Conservation (phyloP, 2,797 vertebrate genomes). For the Lacerta agilis region DNA sequence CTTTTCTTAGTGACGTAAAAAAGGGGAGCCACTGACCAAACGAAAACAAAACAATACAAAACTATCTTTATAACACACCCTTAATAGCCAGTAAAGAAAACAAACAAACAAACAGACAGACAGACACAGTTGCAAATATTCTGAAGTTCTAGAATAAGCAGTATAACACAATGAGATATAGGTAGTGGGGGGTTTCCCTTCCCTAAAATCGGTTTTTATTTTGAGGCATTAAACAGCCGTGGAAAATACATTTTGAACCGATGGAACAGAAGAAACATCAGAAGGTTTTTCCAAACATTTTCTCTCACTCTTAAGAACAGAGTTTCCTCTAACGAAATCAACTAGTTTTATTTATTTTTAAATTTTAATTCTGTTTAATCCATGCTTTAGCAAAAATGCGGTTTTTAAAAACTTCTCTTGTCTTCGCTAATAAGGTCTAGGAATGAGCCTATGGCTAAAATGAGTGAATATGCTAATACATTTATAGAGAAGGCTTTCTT, state of each 20-base stretch:
- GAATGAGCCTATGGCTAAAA: not conserved
- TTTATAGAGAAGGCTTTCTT: not conserved
- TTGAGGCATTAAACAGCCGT: conserved; percentile 71
- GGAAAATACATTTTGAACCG: conserved; percentile 66
- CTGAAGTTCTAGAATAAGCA: conserved; percentile 8
- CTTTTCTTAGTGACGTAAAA: not conserved
- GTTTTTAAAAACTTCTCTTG: conserved; percentile 43
- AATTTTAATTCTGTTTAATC: not conserved
- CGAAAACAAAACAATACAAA: conserved; percentile 36
- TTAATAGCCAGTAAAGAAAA: conserved; percentile 35
- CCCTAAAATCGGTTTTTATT: conserved; percentile 71
- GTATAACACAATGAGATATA: conserved; percentile 48
- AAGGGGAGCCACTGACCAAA: not conserved
- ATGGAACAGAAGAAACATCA: conserved; percentile 52
- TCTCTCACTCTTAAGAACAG: not conserved
- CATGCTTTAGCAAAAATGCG: conserved; percentile 9
- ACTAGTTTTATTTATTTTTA: conserved; percentile 34
- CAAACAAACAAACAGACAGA: not conserved
- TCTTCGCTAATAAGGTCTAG: conserved; percentile 8
- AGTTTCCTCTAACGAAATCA: conserved; percentile 58
- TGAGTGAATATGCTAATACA: conserved; percentile 3
- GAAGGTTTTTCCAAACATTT: conserved; percentile 20
- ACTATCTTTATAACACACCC: conserved; percentile 39
- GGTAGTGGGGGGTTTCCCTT: conserved; percentile 11
- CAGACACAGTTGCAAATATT: conserved; percentile 15